Conservation (phyloP, 2,888 invertebrate genomes). For the Leucoma salicis region DNA sequence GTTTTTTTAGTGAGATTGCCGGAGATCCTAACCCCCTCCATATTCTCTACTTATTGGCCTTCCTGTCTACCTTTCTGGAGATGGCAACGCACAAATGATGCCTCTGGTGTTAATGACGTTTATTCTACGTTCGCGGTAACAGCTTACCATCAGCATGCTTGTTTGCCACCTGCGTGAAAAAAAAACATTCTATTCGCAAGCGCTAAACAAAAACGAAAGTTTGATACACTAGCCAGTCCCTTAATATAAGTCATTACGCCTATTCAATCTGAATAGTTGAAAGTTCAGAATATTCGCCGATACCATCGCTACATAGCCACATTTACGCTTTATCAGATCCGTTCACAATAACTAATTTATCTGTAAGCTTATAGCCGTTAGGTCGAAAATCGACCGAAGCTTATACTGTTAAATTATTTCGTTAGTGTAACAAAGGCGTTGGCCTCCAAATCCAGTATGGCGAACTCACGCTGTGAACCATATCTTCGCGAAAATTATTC, state of each 20-base stretch:
- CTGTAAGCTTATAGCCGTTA: conserved; percentile 19
- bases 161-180: too few relatives aligned
- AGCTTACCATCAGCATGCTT: too few relatives aligned
- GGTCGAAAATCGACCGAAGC: conserved; percentile 26
- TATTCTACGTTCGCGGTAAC: too few relatives aligned
- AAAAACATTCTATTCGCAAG: too few relatives aligned
- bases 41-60: too few relatives aligned
- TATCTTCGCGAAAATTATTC: conserved; percentile 74
- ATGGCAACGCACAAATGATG: too few relatives aligned
- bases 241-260: conserved; percentile 28
- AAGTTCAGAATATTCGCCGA: conserved; percentile 37
- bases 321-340: conserved; percentile 13
- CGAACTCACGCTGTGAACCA: conserved; percentile 70
- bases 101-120: too few relatives aligned
- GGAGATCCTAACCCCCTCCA: too few relatives aligned
- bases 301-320: conserved; percentile 33
- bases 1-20: too few relatives aligned
- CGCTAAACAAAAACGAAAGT: conserved; percentile 44
- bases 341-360: conserved; percentile 9
- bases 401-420: conserved; percentile 14
- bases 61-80: too few relatives aligned
- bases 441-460: conserved; percentile 22
- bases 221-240: conserved; percentile 26
- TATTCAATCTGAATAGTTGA: conserved; percentile 27
- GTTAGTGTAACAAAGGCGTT: conserved; percentile 22